Base-by-base conservation (phyloP, 2,888 invertebrate genomes). In the Ornithoptera alexandrae region DNA sequence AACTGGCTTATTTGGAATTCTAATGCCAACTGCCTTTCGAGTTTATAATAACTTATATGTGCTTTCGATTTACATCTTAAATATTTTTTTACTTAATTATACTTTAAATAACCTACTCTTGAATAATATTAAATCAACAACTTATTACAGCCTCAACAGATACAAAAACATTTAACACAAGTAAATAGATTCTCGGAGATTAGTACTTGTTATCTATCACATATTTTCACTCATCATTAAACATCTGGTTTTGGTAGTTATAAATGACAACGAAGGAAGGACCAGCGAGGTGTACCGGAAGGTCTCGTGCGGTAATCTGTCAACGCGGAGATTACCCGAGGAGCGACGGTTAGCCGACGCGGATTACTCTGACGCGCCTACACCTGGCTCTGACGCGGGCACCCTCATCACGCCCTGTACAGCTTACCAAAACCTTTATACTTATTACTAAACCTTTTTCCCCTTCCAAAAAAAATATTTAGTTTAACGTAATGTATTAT, bases 251-350 rank as follows among this genome's bases (percentile, higher is more conserved):
- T 10, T 39, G 39, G 39, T 39, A 10, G 39, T 39, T 39, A 42
- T 42, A 42, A 42, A 42, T 42, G 42, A 42, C 42, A 12, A 42
- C 8, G 8, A 8, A 12, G 42, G 42, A 4, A 42, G 12, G 42
- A 42, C 42, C 69, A 12, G 42, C 39, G 18, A 8, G 63, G 68
- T 64, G 50, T 71, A 71, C 71, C 69, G 68, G 72, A 73, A 78
- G 73, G 74, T 72, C 72, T 66, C 67, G 60, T 68, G 73, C 64
- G 67, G 75, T 73, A 74, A 80, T 80, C 80, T 80, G 76, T 80
- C 79, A 80, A 71, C 72, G 65, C 72, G 61, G 70, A 72, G 75
- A 79, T 79, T 77, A 80, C 75, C 67, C 66, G 62, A 69, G 58
- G 57, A 56, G 56, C 46, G 56, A 20, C 18, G 56, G 20, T 56